A percentile compares a stretch with the other conserved stretches of the same genome.
Evolutionary conservation across 2,797 vertebrate genomes (phyloP).

Genomic region (Acridotheres tristis): DNA sequence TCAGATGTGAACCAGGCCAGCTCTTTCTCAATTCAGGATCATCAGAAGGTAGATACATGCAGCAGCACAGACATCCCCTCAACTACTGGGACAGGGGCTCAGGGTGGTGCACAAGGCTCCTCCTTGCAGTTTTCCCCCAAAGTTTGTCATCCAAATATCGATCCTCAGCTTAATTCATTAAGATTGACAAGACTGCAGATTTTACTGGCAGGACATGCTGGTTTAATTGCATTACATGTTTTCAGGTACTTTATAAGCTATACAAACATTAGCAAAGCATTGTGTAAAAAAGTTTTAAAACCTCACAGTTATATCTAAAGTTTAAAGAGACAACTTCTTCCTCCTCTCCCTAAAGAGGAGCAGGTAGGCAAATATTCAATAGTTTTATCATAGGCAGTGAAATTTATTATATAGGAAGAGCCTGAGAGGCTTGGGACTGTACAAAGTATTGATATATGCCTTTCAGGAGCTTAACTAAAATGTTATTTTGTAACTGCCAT

Average conservation of each 20-base stretch:
- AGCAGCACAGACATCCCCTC: neutral
- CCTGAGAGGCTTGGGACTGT: neutral
- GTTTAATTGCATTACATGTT: neutral
- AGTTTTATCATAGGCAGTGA: constrained; percentile 11
- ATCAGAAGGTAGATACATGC: neutral
- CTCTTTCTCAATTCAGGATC: neutral
- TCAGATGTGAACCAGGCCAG: rapidly evolving
- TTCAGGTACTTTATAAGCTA: neutral
- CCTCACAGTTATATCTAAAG: neutral
- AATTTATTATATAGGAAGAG: constrained; percentile 42
- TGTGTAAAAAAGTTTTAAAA: neutral
- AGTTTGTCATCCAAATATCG: neutral
- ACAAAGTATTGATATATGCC: constrained; percentile 36
- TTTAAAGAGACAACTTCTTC: neutral
- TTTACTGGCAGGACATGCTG: neutral
- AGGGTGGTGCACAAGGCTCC: neutral
- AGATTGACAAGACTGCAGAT: neutral
- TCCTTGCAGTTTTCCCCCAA: neutral
- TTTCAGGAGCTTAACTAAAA: constrained; percentile 58
- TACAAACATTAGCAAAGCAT: neutral
- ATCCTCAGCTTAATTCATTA: neutral
- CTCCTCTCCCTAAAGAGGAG: neutral
- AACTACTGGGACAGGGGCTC: neutral
- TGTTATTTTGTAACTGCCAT: constrained; percentile 51
- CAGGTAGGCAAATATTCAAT: constrained; percentile 14